Evolutionary conservation across 1,140 invertebrate genomes (phyloP).

Genomic region (Scylla paramamosain): DNA sequence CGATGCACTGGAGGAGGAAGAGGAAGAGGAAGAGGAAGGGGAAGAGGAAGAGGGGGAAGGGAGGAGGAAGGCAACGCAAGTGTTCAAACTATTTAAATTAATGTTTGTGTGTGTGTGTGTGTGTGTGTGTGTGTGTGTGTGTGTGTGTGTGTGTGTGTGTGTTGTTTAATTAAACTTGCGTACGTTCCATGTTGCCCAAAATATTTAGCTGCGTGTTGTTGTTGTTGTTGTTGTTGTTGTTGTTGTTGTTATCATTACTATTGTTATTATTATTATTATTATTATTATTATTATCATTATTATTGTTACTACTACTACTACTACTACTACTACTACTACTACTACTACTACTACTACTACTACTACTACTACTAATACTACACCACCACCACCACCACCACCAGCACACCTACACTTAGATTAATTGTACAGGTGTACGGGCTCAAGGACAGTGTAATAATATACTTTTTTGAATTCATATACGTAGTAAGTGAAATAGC

Average conservation of each 20-base stretch:
- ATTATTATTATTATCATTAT: background rate
- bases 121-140: constrained; percentile 17
- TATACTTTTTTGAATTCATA: no score
- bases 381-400: no score
- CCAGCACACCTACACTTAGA: no score
- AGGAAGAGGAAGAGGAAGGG: background rate
- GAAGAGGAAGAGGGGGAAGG: background rate
- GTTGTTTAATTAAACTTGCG: constrained; percentile 14
- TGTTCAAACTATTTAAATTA: constrained; percentile 17
- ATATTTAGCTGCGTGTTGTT: background rate
- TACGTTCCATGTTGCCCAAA: background rate
- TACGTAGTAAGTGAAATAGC: no score
- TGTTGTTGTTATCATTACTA: background rate
- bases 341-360: constrained; percentile 10
- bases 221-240: background rate
- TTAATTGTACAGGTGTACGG: no score
- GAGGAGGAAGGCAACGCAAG: background rate
- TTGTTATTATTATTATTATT: constrained; percentile 26
- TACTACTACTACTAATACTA: constrained; percentile 10
- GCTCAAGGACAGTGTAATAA: no score
- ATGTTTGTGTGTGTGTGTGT: background rate
- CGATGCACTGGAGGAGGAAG: background rate
- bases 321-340: background rate
- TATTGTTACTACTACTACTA: background rate
- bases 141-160: constrained; percentile 20